Base-by-base conservation (phyloP, 2,888 invertebrate species). In the Hipparchia semele region DNA sequence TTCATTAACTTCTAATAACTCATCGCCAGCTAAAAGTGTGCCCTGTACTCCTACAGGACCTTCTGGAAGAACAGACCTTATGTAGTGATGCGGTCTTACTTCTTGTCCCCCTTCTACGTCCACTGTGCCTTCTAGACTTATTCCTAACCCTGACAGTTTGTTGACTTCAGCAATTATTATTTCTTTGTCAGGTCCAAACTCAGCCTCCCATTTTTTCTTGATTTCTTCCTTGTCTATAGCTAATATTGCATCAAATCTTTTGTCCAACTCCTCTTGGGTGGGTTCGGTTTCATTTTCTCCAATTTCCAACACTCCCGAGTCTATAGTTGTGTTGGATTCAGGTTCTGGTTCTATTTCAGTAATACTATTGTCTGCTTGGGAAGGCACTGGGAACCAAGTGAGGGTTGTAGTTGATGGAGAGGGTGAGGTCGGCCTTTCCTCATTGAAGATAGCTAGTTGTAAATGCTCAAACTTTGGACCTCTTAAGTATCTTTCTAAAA, bases 51-150 rank as follows among this genome's bases (percentile, higher is more conserved):
- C 99, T 0, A 99, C 99, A 0, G 99, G 99, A 4, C 99, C 99
- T 85, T 99, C 98, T 8, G 98, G 97, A 75, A 99, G 95, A 80
- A 99, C 99, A 53, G 98, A 98, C 79, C 99, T 96, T 82, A 99
- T 99, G 87, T 99, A 99, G 93, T 99, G 99, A 93, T 99, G 99
- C n/a, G 99, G 99, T 80, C 99, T 95, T 59, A 99, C 96, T 94
- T 99, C 99, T 80, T 97, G 96, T 2, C 99, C 99, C 81, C 98
- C 97, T 92, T 99, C 99, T 45, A 99, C 99, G 86, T 99, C 99
- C 12, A 99, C 99, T 0, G 99, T 99, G 53, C 99, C 99, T 92
- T 99, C 99, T 77, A 99, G 95, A 88, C 99, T 99, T 83, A 99
- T 99, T 6, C 99, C 99, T 77, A 99, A 95, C 69, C 99, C 99